Conservation (phyloP, 2,888 invertebrate species). For the Unio delphinus region DNA sequence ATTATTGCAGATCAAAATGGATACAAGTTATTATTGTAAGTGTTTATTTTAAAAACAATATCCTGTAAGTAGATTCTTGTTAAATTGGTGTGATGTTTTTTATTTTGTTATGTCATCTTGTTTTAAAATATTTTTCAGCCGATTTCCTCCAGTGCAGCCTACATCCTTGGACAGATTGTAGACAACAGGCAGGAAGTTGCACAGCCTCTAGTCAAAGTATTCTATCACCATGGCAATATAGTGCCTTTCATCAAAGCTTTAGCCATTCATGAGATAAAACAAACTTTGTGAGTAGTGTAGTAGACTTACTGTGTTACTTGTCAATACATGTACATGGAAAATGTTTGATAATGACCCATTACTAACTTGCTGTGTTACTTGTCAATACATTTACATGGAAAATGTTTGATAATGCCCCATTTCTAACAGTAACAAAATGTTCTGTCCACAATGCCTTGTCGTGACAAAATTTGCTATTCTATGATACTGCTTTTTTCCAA, state of each 20-base stretch:
- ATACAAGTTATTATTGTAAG: neutral
- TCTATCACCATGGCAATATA: conserved; percentile 88
- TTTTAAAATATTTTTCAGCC: conserved; percentile 49
- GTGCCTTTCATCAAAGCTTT: conserved; percentile 87
- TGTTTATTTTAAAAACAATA: no score
- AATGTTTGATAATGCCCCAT: no score
- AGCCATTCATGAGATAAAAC: conserved; percentile 91
- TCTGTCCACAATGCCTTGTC: no score
- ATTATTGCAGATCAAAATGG: neutral
- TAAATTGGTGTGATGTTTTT: neutral
- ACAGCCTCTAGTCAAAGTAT: conserved; percentile 88
- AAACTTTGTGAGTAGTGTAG: conserved; percentile 82
- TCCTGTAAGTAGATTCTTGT: neutral
- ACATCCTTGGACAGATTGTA: conserved; percentile 87
- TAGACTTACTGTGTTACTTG: neutral
- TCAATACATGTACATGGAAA: no score
- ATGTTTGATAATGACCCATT: no score
- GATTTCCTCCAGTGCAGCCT: conserved; percentile 69
- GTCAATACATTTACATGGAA: no score
- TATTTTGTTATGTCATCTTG: neutral
- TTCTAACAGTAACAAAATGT: no score
- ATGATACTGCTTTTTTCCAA: no score
- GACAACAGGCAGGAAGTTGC: conserved; percentile 90
- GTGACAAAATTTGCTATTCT: no score
- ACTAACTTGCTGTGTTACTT: no score